These are phyloP conservation scores for Anthopleura xanthogrammica DNA, from an alignment of 92 coral and sea anemone genomes.

Conservation along the genomic window DNA sequence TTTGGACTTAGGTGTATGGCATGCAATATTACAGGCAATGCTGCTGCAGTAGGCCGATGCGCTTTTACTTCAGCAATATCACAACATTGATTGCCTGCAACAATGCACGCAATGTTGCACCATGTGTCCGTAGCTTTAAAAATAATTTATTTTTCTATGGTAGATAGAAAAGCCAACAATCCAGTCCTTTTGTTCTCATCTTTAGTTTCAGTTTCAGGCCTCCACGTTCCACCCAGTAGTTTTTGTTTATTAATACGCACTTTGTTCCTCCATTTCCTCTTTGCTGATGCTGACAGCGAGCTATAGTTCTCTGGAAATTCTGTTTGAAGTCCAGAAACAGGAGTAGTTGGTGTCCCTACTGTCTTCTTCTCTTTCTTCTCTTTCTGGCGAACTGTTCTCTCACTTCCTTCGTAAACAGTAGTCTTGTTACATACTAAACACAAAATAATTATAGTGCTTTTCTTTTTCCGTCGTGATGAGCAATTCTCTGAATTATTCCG, in stretches of 20 bases:
- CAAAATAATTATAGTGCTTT: constrained; percentile 2
- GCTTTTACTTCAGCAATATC: too few species aligned
- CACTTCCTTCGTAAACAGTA: neutral
- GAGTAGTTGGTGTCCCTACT: neutral
- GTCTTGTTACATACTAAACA: constrained; percentile 12
- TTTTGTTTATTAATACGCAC: constrained; percentile 18
- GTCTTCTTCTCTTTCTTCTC: neutral
- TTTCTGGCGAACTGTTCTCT: neutral
- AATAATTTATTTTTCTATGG: constrained; percentile 1
- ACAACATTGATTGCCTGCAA: too few species aligned
- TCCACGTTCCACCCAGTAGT: neutral
- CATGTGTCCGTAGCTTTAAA: neutral
- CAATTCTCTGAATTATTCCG: neutral
- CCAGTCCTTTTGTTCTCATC: neutral
- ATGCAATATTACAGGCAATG: too few species aligned
- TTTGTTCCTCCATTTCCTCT: constrained; percentile 24
- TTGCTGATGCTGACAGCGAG: constrained; percentile 28
- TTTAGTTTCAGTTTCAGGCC: neutral
- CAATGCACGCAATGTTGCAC: too few species aligned
- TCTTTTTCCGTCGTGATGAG: neutral
- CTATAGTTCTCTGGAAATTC: constrained; percentile 21
- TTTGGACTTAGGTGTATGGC: too few species aligned
- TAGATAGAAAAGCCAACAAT: constrained; percentile 23
- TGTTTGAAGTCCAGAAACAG: neutral
- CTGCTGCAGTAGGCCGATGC: too few species aligned